These are phyloP conservation scores for Melieria omissa DNA, from an alignment of 2,888 invertebrate species.

Conservation along the genomic window DNA sequence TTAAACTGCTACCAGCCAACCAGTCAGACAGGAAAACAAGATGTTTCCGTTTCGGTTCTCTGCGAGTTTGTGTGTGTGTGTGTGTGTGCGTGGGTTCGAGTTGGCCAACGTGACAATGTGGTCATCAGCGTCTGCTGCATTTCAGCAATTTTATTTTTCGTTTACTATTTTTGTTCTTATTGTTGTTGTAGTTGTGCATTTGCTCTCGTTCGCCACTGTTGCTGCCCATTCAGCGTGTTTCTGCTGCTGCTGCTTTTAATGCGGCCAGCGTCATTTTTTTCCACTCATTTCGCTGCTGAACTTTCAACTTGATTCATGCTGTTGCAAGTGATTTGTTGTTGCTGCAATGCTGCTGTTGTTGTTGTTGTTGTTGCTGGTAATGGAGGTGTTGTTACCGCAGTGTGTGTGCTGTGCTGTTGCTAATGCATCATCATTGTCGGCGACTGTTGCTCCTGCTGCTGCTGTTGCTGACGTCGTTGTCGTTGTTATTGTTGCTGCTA, in stretches of 20 bases:
- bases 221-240: too few species aligned
- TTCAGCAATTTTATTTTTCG: background rate
- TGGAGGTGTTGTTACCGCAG: background rate
- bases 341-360: background rate
- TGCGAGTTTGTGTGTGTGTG: background rate
- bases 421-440: constrained; percentile 30
- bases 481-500: constrained; percentile 17
- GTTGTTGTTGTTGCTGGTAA: background rate
- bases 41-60: too few species aligned
- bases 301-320: constrained; percentile 8
- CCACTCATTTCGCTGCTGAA: background rate
- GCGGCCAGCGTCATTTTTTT: background rate
- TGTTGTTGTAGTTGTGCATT: too few species aligned
- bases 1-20: background rate
- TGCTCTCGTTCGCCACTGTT: too few species aligned
- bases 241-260: background rate
- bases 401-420: background rate
- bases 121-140: constrained; percentile 16
- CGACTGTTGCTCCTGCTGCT: background rate
- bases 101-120: constrained; percentile 20
- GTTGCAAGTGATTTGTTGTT: constrained; percentile 9
- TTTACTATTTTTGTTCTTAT: background rate
- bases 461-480: constrained; percentile 49
- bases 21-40: too few species aligned
- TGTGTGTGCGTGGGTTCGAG: background rate